These are phyloP conservation scores for Agonopterix alstromeriana DNA, from an alignment of 2,888 invertebrate genomes.

Conservation along the genomic window DNA sequence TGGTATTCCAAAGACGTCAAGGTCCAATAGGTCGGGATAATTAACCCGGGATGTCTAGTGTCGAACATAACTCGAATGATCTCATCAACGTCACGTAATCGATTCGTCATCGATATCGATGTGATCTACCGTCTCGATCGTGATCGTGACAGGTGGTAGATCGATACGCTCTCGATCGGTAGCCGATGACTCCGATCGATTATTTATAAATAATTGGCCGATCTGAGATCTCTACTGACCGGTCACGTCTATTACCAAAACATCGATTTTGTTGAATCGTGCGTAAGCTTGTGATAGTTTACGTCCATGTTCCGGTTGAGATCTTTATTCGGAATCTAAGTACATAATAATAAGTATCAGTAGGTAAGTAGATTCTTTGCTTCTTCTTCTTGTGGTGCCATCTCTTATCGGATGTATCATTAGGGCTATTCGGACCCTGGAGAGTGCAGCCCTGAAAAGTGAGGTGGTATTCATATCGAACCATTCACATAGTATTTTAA, in stretches of 20 bases:
- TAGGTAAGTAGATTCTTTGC: no score
- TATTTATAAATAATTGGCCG: slow-evolving; percentile 57
- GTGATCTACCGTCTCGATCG: slow-evolving; percentile 57
- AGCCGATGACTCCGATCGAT: slow-evolving; percentile 51
- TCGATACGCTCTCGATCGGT: slow-evolving; percentile 41
- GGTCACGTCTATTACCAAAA: slow-evolving; percentile 58
- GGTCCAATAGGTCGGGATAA: slow-evolving; percentile 13
- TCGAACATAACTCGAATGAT: slow-evolving; percentile 55
- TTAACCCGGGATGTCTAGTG: slow-evolving; percentile 12
- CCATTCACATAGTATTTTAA: no score
- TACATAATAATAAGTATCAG: no score
- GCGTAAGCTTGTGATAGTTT: slow-evolving; percentile 53
- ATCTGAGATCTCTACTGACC: slow-evolving; percentile 27
- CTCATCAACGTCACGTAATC: slow-evolving; percentile 59
- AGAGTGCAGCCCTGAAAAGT: no score
- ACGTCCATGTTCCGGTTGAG: slow-evolving; percentile 14
- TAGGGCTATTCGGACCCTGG: no score
- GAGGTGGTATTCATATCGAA: no score
- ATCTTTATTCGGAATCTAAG: slow-evolving; percentile 8
- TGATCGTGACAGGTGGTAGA: slow-evolving; percentile 42
- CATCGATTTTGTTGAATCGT: slow-evolving; percentile 56
- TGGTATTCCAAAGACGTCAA: background rate
- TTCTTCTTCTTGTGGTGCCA: no score
- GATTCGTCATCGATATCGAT: slow-evolving; percentile 59
- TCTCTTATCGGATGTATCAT: no score